Base-by-base conservation (phyloP, 2,888 invertebrate genomes). In the Parnassius smintheus region DNA sequence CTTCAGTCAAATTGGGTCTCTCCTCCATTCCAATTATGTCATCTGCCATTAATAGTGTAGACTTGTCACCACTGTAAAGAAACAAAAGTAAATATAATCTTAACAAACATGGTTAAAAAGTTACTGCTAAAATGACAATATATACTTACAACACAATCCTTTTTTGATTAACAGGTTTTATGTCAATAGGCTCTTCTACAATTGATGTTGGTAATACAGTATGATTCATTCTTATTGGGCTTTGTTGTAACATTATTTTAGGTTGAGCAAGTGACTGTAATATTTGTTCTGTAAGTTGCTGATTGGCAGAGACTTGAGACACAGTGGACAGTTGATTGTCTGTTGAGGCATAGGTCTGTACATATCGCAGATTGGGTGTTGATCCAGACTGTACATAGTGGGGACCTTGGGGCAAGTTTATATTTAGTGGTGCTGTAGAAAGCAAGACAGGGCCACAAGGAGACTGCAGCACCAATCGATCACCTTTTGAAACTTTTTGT, bases 281-380 rank as follows among this genome's bases (percentile, higher is more conserved):
- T 71, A 94, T 94, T 75, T 94, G 93, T 35, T 94, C 94, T 2
- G 94, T 94, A 61, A 94, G 77, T 64, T 93, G 93, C 72, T 94
- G 94, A 75, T 93, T 94, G 25, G 93, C 93, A 9, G 93, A 93
- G 18, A 93, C 86, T 76, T 93, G 93, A 2, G 92, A 84, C 41
- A 83, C 79, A 25, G 87, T 83, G 53, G 85, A 82, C 53, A 88
- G 77, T 67, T 84, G 89, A 66, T 82, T 84, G 48, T 88, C 88
- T 10, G 80, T 69, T 3, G 84, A 70, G 7, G 85, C 82, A 70
- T 89, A 90, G 1, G 91, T 88, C 66, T 89, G 90, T 12, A 91
- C 90, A 69, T 90, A 91, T 56, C 91, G 81, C 63, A 91, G 75
- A 70, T 88, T 87, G 9, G 91, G 89, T 11, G 90, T 86, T 2